A percentile compares a stretch with the other conserved stretches of the same genome.
phyloP scores from a whole-genome alignment of 2,113 vertebrate genomes.

The Pholis gunnellus region DNA sequence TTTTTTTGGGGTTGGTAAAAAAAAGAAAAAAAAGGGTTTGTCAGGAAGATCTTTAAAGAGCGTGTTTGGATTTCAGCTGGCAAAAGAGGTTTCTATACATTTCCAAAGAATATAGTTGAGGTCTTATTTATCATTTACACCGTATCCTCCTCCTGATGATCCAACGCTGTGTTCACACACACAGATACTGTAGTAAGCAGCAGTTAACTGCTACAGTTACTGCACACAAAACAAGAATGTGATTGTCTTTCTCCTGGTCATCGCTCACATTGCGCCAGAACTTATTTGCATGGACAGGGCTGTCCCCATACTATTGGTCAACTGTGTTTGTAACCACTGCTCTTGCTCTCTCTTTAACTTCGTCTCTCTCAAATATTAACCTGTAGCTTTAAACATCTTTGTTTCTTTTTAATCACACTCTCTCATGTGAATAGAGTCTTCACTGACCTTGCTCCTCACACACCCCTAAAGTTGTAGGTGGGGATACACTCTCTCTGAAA shows the following conservation, averaged over 20 bases:
- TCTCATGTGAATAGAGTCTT: conserved; percentile 18
- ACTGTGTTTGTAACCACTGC: neutral
- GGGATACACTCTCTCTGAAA: neutral
- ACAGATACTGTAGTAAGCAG: no score
- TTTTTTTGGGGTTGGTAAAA: no score
- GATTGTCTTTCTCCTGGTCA: no score
- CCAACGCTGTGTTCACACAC: no score
- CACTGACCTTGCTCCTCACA: conserved; percentile 12
- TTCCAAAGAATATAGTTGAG: neutral
- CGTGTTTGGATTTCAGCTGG: no score
- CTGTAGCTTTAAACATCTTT: neutral
- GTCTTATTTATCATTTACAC: neutral
- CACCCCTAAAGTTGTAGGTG: neutral
- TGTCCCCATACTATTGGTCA: neutral
- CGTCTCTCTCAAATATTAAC: neutral
- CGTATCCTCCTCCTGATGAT: neutral
- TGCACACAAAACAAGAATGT: no score
- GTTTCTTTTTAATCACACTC: neutral
- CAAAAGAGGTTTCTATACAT: no score
- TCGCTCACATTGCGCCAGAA: no score
- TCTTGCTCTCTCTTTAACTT: neutral
- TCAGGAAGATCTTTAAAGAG: no score
- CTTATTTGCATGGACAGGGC: no score
- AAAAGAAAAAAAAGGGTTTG: no score
- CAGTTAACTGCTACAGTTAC: no score